Base-by-base conservation (phyloP, 2,888 invertebrate species). In the Myopa tessellatipennis region DNA sequence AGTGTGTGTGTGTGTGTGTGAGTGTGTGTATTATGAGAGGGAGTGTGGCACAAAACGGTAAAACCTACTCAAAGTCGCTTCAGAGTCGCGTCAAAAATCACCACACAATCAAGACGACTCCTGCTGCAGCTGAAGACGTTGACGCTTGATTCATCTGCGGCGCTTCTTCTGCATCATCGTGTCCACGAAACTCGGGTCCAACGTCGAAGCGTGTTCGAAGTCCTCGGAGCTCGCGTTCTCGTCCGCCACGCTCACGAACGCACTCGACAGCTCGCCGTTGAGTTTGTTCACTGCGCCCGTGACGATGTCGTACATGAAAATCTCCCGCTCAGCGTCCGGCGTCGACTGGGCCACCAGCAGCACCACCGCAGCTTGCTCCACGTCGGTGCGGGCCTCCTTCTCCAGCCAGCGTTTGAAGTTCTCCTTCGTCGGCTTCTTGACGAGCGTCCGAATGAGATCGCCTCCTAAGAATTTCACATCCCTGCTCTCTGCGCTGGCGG, bases 201-300 rank as follows among this genome's bases (percentile, higher is more conserved):
- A 79, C 14, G 88, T 88, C 70, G 88, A 91, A 45, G 92, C 89
- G 82, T 91, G 90, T 83, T 92, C 92, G 80, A 92, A 90, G 81
- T 93, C 93, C 88, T 92, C 92, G 81, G 92, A 92, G 69, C 91
- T 90, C 10, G 95, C 93, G 88, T 96, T 96, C 82, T 94, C 95
- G 89, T 96, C 96, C 36, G 96, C 96, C 67, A 95, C 96, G 85
- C 95, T 94, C 3, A 96, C 95, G 84, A 96, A 96, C 58, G 96
- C 95, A 73, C 93, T 92, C 5, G 96, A 96, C 73, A 96, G 90
- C 84, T 95, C 95, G 2, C 96, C 96, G 81, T 92, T 93, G 36
- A 96, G 90, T 88, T 94, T 95, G 88, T 92, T 95, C 3, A 95
- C 94, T 61, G 91, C 92, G 84, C 94, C 92, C 4, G 94, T 93